Base-by-base conservation (phyloP, 2,113 vertebrate species). In the Aleadryas rufinucha region DNA sequence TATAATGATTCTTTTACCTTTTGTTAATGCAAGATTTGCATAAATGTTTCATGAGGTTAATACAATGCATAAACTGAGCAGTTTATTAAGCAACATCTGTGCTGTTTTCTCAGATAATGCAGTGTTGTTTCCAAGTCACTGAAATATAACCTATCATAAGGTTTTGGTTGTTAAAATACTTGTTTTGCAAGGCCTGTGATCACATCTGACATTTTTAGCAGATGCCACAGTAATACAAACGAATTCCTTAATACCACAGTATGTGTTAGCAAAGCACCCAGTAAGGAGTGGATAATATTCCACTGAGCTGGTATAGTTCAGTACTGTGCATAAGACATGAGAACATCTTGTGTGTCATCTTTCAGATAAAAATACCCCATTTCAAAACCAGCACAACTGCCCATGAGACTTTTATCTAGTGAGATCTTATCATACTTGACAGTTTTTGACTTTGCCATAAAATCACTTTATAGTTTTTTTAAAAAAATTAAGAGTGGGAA, bases 31-130 rank as follows among this genome's bases (percentile, higher is more conserved):
- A 93, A 98, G 97, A 98, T 98, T 98, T 97, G 97, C 98, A 98
- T 98, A 98, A 97, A 98, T 98, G 97, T 98, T 98, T 98, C 97
- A 97, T 97, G 98, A 97, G 97, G 95, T 98, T 97, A 97, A 97
- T 95, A 97, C 97, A 97, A 97, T 97, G 98, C 96, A 95, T 97
- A 97, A 97, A 97, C 95, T 57, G 75, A 97, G 95, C 95, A 80
- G 94, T 97, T 97, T 97, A 98, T 97, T 97, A 97, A 98, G 97
- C 91, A 97, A 98, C 98, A 98, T 98, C 98, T 98, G 98, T 97
- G 97, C 98, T 98, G 96, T 96, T 97, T 97, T 94, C 97, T 95
- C 96, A 95, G 97, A 98, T 97, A 97, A 97, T 93, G 96, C 89
- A 79, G 81, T 68, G 97, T 95, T 97, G 94, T 97, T 97, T 97